Percentiles rank a stretch among this genome's conserved stretches.
Evolutionary conservation across 2,888 invertebrate genomes (phyloP).

Genomic region (Chaetoderma sp.): DNA sequence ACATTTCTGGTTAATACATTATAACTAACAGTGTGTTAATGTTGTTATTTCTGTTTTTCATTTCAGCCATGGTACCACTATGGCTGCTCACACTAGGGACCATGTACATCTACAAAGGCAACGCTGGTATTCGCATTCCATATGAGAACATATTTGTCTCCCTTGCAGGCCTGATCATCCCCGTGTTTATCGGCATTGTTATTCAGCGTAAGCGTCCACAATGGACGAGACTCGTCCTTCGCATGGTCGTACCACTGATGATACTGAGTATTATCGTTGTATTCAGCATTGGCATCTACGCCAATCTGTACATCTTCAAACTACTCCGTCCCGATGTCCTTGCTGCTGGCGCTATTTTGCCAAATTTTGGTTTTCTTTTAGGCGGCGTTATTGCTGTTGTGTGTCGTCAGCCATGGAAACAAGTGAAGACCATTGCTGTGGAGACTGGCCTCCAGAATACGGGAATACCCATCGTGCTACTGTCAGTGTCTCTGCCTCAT

Average conservation of each 20-base stretch:
- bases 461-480: constrained; percentile 70
- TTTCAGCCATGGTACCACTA: constrained; percentile 71
- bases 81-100: constrained; percentile 72
- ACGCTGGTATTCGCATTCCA: constrained; percentile 66
- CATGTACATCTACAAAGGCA: constrained; percentile 49
- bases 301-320: constrained; percentile 70
- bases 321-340: constrained; percentile 63
- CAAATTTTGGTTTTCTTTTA: constrained; percentile 70
- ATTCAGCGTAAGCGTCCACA: constrained; percentile 63
- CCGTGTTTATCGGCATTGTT: constrained; percentile 70
- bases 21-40: too few relatives aligned
- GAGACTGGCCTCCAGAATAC: constrained; percentile 91
- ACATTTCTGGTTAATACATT: too few relatives aligned
- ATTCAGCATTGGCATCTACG: constrained; percentile 69
- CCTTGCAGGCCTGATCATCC: constrained; percentile 69
- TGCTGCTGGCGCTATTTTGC: constrained; percentile 68
- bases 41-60: too few relatives aligned
- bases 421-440: constrained; percentile 81
- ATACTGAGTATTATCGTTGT: constrained; percentile 70
- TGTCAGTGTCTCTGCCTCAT: constrained; percentile 57
- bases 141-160: constrained; percentile 69
- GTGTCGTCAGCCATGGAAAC: constrained; percentile 67
- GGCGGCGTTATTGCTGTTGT: constrained; percentile 64
- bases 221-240: constrained; percentile 63
- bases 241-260: constrained; percentile 69